Evolutionary conservation across 2,888 invertebrate species (phyloP), one percentile per base, ranked within the genome.

Genomic region (Fragum sueziense): DNA sequence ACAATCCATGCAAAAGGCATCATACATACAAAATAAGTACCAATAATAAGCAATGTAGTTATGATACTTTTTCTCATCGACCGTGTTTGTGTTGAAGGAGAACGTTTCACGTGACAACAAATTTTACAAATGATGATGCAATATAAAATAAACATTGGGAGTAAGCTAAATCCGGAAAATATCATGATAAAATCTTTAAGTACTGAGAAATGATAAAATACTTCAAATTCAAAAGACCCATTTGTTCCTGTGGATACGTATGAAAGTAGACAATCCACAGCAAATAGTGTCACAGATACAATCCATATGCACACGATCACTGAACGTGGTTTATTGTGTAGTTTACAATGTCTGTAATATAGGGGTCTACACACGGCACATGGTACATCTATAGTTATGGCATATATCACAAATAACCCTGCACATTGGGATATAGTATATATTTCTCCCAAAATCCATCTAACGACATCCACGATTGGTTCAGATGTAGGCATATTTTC

Each of bases 321-420:
- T 14, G 11, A 27, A 7, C 9, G 7, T 27, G 57, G 4, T 57
- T 7, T 57, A 14, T 3, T 22, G 14, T 27, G 29, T 27, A 29
- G 27, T 29, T 27, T 25, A 57, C 57, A 57, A 14, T 27, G 57
- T 57, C 57, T 57, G 57, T 57, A 27, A 27, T 57, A 57, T 14
- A 57, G 57, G 29, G 57, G 57, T 57, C 20, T 25, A 27, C 27
- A 57, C 9, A 57, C 57, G 7, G 57, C 57, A 57, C 57, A 57
- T 27, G 29, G 25, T 11, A 57, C 14, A 57, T 57, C 57, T 14
- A 57, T 57, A 2, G 57, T 57, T 27, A 57, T 22, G 1, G 57
- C 57, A 7, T 57, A 57, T 14, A 57, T 29, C 9, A 29, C 29
- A 7, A 57, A 22, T 25, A 57, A 1, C 25, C 57, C 57, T 27